A percentile compares a stretch with the other conserved stretches of the same genome.
These are phyloP conservation scores for Sebastiscus albofasciatus DNA, from an alignment of 2,797 vertebrate species.

Conservation along the genomic window DNA sequence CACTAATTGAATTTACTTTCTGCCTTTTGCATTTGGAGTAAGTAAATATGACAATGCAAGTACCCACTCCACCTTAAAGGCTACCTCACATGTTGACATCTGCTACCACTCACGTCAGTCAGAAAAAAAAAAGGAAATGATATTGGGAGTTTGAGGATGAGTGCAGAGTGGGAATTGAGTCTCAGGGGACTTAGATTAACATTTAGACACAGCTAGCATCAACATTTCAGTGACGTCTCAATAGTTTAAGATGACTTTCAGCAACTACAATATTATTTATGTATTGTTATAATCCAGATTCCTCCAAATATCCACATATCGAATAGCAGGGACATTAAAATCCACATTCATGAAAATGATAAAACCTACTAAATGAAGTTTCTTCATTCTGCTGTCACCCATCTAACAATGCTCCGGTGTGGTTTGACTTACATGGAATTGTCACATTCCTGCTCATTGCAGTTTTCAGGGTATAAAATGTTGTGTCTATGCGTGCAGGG, in stretches of 20 bases:
- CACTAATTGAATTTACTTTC: constrained; percentile 38
- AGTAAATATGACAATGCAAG: not conserved
- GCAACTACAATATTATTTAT: constrained; percentile 19
- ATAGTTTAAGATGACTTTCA: constrained; percentile 56
- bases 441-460: constrained; percentile 12
- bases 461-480: constrained; percentile 17
- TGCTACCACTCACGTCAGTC: constrained; percentile 25
- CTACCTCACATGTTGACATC: constrained; percentile 37
- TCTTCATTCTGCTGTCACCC: constrained; percentile 80
- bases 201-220: not conserved
- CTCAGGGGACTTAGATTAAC: not conserved
- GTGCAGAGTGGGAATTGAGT: not conserved
- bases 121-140: not conserved
- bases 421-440: constrained; percentile 15
- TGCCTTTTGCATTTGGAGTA: not conserved
- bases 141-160: not conserved
- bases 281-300: constrained; percentile 51
- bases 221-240: constrained; percentile 26
- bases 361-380: constrained; percentile 72
- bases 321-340: constrained; percentile 42
- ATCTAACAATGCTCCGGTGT: constrained; percentile 3
- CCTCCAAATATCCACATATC: constrained; percentile 58
- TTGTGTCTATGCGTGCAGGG: not conserved
- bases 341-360: constrained; percentile 63
- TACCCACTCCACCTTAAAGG: not conserved